These are phyloP conservation scores for Oceanodroma leucorhoa DNA, from an alignment of 2,797 vertebrate genomes.

Conservation along the genomic window DNA sequence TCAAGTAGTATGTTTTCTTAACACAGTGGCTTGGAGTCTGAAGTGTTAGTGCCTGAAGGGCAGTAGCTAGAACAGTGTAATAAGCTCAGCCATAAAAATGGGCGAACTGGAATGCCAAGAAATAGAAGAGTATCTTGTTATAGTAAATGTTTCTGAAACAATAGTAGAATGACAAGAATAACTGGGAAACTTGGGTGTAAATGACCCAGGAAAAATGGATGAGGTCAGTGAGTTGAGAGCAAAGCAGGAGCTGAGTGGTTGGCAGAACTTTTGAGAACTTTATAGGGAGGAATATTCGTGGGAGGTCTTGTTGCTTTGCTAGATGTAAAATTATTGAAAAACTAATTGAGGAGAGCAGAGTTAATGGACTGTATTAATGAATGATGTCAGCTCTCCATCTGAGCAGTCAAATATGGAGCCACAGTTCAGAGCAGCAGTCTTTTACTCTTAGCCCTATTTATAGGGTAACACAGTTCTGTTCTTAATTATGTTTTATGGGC, in stretches of 20 bases:
- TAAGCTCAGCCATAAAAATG: background rate
- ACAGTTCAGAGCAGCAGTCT: background rate
- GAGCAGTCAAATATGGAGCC: background rate
- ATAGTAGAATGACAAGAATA: background rate
- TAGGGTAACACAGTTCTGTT: background rate
- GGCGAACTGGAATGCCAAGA: background rate
- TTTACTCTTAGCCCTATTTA: background rate
- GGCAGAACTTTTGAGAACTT: background rate
- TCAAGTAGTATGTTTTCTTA: background rate
- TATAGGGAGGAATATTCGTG: background rate
- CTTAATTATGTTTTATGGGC: background rate
- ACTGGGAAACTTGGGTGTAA: background rate
- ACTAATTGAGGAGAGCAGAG: background rate
- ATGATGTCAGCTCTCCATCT: background rate
- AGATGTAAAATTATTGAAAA: background rate
- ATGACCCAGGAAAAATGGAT: background rate
- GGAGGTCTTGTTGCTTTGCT: background rate
- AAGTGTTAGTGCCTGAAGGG: background rate
- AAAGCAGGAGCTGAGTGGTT: background rate
- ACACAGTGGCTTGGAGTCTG: background rate
- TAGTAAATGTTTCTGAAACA: background rate
- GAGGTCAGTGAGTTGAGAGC: background rate
- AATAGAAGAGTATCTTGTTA: background rate
- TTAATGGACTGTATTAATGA: background rate
- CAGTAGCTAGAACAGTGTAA: background rate